These are phyloP conservation scores for Synaphobranchus kaupii DNA, from an alignment of 2,797 vertebrate genomes.

Conservation along the genomic window DNA sequence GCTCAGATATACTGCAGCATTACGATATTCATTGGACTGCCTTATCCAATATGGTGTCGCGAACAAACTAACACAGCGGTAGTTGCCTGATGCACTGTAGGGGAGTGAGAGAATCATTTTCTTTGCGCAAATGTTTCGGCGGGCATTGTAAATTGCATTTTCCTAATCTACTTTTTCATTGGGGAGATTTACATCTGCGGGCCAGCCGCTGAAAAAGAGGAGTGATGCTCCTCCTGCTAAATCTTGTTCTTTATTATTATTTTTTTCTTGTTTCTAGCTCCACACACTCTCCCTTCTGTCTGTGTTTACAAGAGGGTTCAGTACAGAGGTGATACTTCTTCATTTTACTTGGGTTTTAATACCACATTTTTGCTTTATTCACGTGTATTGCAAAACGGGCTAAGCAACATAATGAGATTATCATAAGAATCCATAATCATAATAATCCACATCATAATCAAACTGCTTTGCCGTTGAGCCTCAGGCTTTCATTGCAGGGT, in stretches of 20 bases:
- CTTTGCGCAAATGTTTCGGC: neutral
- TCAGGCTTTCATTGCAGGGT: neutral
- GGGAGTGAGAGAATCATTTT: neutral
- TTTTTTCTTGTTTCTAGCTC: neutral
- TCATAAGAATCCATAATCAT: too few relatives aligned
- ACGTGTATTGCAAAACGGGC: too few relatives aligned
- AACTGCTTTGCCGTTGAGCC: too few relatives aligned
- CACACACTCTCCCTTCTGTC: neutral
- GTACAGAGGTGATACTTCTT: neutral
- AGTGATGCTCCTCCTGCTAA: neutral
- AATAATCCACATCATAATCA: neutral
- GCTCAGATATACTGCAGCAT: neutral
- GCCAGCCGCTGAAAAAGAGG: neutral
- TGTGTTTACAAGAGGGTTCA: neutral
- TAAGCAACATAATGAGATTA: too few relatives aligned
- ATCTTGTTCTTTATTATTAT: neutral
- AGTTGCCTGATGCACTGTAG: neutral
- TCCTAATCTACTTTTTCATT: slow-evolving; percentile 1
- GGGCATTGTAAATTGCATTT: neutral
- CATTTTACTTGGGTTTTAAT: neutral
- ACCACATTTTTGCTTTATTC: too few relatives aligned
- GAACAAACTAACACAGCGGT: neutral
- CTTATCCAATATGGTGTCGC: neutral
- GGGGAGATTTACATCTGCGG: neutral
- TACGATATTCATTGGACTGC: neutral